Evolutionary conservation across 2,888 invertebrate species (phyloP), one percentile per base, ranked within the genome.

Genomic region (Drosophila kuntzei): DNA sequence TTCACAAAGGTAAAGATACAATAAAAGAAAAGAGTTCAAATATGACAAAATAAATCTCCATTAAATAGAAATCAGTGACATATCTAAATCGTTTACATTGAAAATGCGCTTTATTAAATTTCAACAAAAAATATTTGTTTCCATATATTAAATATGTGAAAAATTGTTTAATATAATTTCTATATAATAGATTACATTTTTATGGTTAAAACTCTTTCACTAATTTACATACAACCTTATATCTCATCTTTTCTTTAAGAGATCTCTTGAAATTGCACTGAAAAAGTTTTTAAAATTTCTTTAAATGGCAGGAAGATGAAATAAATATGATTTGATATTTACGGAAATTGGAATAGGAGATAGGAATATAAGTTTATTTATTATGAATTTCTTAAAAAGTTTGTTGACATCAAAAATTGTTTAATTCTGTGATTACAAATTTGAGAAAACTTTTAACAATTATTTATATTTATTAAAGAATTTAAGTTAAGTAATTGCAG

Each of bases 1-100:
- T n/a, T n/a, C 61, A 65, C 63, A 82, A 88, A 86, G 85, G 85
- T 86, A 86, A 81, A 89, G 71, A 62, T 7, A 8, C 32, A 1
- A 11, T 7, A 7, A 9, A 1, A 16, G 7, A 34, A 43, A 39
- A n/a, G 34, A 25, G n/a, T 1, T 2, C 2, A 18, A 5, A 37
- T 20, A 20, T 16, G 0, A 2, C 2, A 29, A 9, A 39, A 29
- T n/a, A 7, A 11, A 8, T 5, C n/a, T 32, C 32, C 4, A 9
- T 29, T 9, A 27, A 11, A 25, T 16, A 11, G 7, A n/a, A 50
- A n/a, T 14, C 7, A 20, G 22, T n/a, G 36, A 27, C 1, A 9
- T 9, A 8, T 8, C 27, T 8, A 6, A 7, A 7, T 25, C n/a
- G n/a, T n/a, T n/a, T n/a, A n/a, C n/a, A n/a, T n/a, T n/a, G n/a